A percentile compares a stretch with the other conserved stretches of the same genome.
These are phyloP conservation scores for Microcaecilia unicolor DNA, from an alignment of 2,797 vertebrate genomes.

Conservation along the genomic window DNA sequence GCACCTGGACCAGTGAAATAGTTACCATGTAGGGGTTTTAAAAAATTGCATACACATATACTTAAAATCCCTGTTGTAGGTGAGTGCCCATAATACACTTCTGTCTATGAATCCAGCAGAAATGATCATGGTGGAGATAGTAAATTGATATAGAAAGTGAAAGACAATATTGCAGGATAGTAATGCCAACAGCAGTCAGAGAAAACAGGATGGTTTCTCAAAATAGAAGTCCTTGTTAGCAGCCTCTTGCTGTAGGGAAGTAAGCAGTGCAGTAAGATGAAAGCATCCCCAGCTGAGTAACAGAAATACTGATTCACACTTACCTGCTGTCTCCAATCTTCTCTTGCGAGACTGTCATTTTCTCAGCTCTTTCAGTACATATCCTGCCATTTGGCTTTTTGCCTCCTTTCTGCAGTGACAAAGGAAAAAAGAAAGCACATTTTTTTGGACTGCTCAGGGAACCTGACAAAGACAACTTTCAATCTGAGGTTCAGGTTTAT, in stretches of 20 bases:
- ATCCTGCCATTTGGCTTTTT: slow-evolving; percentile 18
- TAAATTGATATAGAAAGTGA: neutral
- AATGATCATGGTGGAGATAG: no score
- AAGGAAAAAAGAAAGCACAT: neutral
- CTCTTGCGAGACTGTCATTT: slow-evolving; percentile 6
- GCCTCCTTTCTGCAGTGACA: slow-evolving; percentile 15
- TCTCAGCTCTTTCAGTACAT: slow-evolving; percentile 34
- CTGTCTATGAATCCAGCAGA: no score
- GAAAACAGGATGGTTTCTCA: neutral
- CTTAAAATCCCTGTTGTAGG: no score
- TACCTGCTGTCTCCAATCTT: slow-evolving; percentile 51
- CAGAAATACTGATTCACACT: slow-evolving; percentile 11
- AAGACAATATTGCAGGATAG: neutral
- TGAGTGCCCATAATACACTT: no score
- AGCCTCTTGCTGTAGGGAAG: neutral
- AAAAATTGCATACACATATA: no score
- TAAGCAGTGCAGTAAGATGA: neutral
- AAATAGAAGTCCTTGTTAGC: neutral
- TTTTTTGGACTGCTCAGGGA: slow-evolving; percentile 15
- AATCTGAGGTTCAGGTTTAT: no score
- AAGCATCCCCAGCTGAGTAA: slow-evolving; percentile 13
- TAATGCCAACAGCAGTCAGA: neutral
- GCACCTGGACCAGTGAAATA: no score
- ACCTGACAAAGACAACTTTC: no score
- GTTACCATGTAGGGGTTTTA: no score